phyloP scores from a whole-genome alignment of 2,113 vertebrate genomes.

The Rhea americana region DNA sequence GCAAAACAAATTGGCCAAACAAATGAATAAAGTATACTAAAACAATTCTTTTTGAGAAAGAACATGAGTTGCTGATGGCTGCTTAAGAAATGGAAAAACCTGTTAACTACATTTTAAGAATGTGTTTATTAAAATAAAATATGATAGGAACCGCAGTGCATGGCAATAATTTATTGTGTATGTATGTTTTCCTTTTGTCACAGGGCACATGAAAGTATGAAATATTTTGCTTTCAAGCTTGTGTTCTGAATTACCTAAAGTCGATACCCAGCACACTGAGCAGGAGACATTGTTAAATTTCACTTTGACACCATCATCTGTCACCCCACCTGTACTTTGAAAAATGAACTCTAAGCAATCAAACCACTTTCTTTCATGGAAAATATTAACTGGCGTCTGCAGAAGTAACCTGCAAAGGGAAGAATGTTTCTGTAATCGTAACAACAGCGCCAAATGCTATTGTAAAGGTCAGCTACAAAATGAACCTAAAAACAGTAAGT shows the following conservation, averaged over 20 bases:
- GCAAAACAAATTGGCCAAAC: slow-evolving; percentile 57
- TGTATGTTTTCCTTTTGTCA: slow-evolving; percentile 60
- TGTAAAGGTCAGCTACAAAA: slow-evolving; percentile 23
- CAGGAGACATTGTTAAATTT: slow-evolving; percentile 61
- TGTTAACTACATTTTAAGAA: slow-evolving; percentile 56
- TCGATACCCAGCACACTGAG: slow-evolving; percentile 52
- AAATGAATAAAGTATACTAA: slow-evolving; percentile 38
- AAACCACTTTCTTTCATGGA: slow-evolving; percentile 54
- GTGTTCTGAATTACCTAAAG: slow-evolving; percentile 60
- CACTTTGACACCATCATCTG: slow-evolving; percentile 60
- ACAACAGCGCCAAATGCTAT: background rate
- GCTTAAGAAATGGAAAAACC: slow-evolving; percentile 33
- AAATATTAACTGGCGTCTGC: slow-evolving; percentile 37
- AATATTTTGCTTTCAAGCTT: slow-evolving; percentile 55
- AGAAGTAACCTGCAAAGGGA: slow-evolving; percentile 25
- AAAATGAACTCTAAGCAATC: slow-evolving; percentile 68
- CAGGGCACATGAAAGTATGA: slow-evolving; percentile 37
- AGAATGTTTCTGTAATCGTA: slow-evolving; percentile 38
- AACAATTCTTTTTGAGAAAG: slow-evolving; percentile 36
- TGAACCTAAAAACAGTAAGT: background rate
- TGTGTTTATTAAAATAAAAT: slow-evolving; percentile 57
- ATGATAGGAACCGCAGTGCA: slow-evolving; percentile 21
- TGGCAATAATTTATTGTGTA: slow-evolving; percentile 49
- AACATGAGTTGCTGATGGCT: slow-evolving; percentile 23
- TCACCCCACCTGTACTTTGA: slow-evolving; percentile 59